These are phyloP conservation scores for Tillus elongatus DNA, from an alignment of 2,888 invertebrate species.

Conservation along the genomic window DNA sequence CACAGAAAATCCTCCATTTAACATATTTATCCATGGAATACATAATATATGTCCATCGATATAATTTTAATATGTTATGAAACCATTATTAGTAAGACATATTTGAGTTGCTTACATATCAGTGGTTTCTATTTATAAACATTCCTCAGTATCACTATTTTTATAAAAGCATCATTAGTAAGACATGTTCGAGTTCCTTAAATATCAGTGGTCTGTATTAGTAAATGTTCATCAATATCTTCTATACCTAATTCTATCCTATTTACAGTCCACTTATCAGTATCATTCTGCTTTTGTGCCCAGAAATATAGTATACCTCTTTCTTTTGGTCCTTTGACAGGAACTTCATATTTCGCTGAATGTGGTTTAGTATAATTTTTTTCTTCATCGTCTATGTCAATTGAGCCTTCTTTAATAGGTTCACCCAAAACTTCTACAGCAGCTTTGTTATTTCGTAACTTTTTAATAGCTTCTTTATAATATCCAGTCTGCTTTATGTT, in stretches of 20 bases:
- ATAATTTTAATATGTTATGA: too few species aligned
- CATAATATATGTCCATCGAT: too few species aligned
- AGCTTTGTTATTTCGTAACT: constrained; percentile 48
- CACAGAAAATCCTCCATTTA: too few species aligned
- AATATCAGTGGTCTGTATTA: too few species aligned
- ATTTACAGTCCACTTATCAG: constrained; percentile 48
- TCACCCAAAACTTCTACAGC: constrained; percentile 60
- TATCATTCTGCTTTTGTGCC: constrained; percentile 47
- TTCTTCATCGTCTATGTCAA: constrained; percentile 50
- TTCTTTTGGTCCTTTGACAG: constrained; percentile 58
- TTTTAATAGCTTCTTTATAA: constrained; percentile 55
- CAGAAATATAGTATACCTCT: constrained; percentile 54
- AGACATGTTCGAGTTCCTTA: too few species aligned
- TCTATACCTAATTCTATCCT: constrained; percentile 57
- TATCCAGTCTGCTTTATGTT: constrained; percentile 50
- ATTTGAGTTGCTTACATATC: too few species aligned
- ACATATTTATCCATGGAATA: too few species aligned
- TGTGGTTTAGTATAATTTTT: constrained; percentile 47
- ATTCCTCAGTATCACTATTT: too few species aligned
- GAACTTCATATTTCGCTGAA: constrained; percentile 54
- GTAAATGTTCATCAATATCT: too few species aligned
- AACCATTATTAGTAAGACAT: too few species aligned
- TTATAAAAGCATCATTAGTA: too few species aligned
- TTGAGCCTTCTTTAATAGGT: constrained; percentile 57
- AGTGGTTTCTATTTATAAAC: too few species aligned